Percentiles rank a stretch among this genome's conserved stretches.
Evolutionary conservation across 2,888 invertebrate species (phyloP).

Genomic region (Rambutsinella grinnellia): DNA sequence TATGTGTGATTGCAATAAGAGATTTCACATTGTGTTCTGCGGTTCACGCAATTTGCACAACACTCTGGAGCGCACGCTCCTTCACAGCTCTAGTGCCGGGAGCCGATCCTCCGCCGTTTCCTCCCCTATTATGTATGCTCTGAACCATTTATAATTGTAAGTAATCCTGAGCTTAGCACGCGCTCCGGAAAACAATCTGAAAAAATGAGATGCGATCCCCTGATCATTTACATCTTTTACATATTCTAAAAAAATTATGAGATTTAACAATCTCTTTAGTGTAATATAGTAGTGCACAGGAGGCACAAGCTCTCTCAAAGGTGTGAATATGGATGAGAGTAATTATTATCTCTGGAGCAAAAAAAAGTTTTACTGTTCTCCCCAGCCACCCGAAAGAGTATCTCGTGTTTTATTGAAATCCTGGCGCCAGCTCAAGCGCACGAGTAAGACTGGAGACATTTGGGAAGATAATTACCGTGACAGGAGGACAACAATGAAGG

Average conservation of each 20-base stretch:
- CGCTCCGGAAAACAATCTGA: not conserved
- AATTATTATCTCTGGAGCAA: not conserved
- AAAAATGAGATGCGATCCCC: no score
- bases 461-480: slow-evolving; percentile 18
- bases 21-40: not conserved
- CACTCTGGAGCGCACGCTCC: not conserved
- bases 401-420: not conserved
- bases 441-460: not conserved
- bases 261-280: not conserved
- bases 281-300: not conserved
- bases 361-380: not conserved
- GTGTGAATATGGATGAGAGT: slow-evolving; percentile 13
- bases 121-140: not conserved
- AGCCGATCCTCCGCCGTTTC: not conserved
- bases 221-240: no score
- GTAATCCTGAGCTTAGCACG: not conserved
- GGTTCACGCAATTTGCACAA: slow-evolving; percentile 36
- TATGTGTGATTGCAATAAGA: not conserved
- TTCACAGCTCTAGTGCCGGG: no score
- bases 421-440: not conserved
- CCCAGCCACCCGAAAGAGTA: not conserved
- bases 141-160: not conserved
- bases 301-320: not conserved
- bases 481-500: slow-evolving; percentile 19
- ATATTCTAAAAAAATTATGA: no score